These are phyloP conservation scores for Sinocyclocheilus maitianheensis DNA, from an alignment of 2,113 vertebrate genomes.

Conservation along the genomic window DNA sequence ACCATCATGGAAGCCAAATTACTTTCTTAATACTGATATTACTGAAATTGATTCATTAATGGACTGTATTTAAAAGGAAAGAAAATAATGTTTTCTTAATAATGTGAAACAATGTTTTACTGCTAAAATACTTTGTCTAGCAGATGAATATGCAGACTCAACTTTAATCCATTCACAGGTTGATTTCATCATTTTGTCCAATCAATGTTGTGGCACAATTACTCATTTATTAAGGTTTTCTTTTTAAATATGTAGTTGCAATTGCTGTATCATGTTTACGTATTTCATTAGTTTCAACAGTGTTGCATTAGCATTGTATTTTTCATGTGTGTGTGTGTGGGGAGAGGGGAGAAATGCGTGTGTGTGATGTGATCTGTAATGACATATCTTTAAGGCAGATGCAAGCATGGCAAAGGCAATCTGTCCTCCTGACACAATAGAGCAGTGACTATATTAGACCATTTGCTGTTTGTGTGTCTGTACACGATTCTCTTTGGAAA, in stretches of 20 bases:
- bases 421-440: conserved; percentile 14
- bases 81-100: no score
- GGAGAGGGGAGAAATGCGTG: neutral
- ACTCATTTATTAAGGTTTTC: neutral
- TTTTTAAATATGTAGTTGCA: neutral
- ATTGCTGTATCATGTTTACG: neutral
- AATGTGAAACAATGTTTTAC: no score
- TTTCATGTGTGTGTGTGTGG: neutral
- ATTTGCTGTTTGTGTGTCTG: conserved; percentile 4
- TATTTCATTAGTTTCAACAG: neutral
- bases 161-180: neutral
- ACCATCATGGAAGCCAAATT: no score
- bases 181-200: neutral
- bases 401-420: neutral
- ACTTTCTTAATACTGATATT: no score
- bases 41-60: no score
- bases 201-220: neutral
- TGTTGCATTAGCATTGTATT: neutral
- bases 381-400: conserved; percentile 6
- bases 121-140: no score
- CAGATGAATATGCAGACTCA: neutral
- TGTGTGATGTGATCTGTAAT: neutral
- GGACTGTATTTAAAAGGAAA: no score
- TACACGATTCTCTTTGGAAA: neutral
- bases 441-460: neutral